Percentiles rank a stretch among this genome's conserved stretches.
Conservation (phyloP, 2,888 invertebrate genomes). For the Lycia hirtaria region DNA sequence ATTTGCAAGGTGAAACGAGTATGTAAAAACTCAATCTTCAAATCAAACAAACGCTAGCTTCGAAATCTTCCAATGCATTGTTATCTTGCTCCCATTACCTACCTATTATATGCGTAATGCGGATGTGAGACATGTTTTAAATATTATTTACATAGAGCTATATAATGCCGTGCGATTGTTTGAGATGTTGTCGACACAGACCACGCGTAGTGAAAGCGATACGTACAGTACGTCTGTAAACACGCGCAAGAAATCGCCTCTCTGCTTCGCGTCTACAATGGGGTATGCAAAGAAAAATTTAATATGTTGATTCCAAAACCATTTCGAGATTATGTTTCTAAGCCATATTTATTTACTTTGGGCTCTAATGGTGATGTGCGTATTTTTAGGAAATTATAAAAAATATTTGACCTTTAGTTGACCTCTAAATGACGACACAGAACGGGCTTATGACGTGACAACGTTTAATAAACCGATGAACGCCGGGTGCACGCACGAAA, state of each 20-base stretch:
- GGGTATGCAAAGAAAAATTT: background rate
- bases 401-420: no score
- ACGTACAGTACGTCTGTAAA: conserved; percentile 12
- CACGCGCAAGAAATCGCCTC: conserved; percentile 5
- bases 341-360: no score
- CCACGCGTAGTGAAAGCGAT: conserved; percentile 37
- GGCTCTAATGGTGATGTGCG: no score
- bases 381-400: no score
- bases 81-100: conserved; percentile 20
- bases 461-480: no score
- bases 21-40: background rate
- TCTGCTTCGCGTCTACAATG: background rate
- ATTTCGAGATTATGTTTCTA: no score
- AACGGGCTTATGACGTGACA: no score
- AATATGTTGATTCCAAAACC: no score
- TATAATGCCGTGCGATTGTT: conserved; percentile 19
- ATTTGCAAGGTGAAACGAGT: background rate
- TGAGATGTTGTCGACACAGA: conserved; percentile 33
- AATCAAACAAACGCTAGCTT: no score
- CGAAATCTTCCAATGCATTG: background rate
- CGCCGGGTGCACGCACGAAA: no score
- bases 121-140: conserved; percentile 34
- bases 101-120: conserved; percentile 33
- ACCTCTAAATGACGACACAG: no score
- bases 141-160: conserved; percentile 24